Evolutionary conservation across 2,797 vertebrate genomes (phyloP).

Genomic region (Australoheros facetus): DNA sequence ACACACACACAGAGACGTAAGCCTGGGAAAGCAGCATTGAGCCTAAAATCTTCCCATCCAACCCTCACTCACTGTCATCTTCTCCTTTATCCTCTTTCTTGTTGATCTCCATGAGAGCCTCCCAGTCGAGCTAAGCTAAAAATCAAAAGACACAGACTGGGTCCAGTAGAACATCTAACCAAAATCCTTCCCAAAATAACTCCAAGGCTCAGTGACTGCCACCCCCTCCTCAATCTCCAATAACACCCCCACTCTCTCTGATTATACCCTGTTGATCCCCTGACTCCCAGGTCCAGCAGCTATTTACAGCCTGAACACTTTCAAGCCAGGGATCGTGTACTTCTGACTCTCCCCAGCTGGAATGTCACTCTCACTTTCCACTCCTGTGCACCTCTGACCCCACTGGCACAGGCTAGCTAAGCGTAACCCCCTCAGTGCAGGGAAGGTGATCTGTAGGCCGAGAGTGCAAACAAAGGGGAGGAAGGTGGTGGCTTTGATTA

Average conservation of each 20-base stretch:
- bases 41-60: conserved; percentile 24
- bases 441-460: conserved; percentile 33
- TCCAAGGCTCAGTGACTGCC: background rate
- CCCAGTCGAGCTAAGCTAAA: conserved; percentile 38
- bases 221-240: conserved; percentile 34
- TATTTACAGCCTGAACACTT: conserved; percentile 47
- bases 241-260: conserved; percentile 13
- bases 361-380: conserved; percentile 55
- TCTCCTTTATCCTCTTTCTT: conserved; percentile 51
- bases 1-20: conserved; percentile 6
- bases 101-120: conserved; percentile 52
- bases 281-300: conserved; percentile 39
- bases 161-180: conserved; percentile 38
- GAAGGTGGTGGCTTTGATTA: conserved; percentile 16
- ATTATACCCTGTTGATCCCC: conserved; percentile 47
- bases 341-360: conserved; percentile 31
- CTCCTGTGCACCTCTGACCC: conserved; percentile 33
- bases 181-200: conserved; percentile 50
- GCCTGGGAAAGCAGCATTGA: conserved; percentile 21
- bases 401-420: conserved; percentile 20
- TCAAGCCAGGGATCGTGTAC: conserved; percentile 17
- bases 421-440: conserved; percentile 25
- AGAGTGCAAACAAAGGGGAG: conserved; percentile 42
- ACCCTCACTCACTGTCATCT: conserved; percentile 63
- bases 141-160: conserved; percentile 48